Evolutionary conservation across 2,888 invertebrate genomes (phyloP).

Genomic region (Tiliacea citrago): DNA sequence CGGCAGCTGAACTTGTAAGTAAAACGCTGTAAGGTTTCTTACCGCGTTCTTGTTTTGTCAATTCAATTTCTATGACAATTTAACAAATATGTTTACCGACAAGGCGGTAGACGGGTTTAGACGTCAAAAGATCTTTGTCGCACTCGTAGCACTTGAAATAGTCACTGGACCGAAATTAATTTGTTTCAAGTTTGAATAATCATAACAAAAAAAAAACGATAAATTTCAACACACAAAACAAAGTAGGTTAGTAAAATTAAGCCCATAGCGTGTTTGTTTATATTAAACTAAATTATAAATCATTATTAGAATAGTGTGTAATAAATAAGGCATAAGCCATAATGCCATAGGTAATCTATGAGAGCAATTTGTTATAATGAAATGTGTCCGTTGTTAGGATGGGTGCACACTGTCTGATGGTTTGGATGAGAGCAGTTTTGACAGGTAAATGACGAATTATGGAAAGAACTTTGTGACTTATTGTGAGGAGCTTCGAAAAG

Average conservation of each 20-base stretch:
- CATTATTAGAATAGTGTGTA: conserved; percentile 61
- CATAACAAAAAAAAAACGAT: too few species aligned
- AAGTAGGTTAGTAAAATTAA: conserved; percentile 28
- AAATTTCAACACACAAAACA: not conserved
- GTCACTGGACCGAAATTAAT: too few species aligned
- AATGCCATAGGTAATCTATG: too few species aligned
- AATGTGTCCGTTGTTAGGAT: conserved; percentile 48
- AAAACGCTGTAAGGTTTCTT: too few species aligned
- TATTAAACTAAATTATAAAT: conserved; percentile 59
- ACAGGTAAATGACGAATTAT: not conserved
- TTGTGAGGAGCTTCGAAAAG: not conserved
- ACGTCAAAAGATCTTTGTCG: too few species aligned
- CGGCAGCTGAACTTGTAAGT: too few species aligned
- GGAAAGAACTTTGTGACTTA: not conserved
- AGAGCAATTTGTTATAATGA: conserved; percentile 57
- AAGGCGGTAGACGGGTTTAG: too few species aligned
- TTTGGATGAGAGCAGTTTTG: not conserved
- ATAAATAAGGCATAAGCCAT: conserved; percentile 46
- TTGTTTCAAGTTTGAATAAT: too few species aligned
- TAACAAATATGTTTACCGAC: too few species aligned
- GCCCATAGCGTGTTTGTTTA: conserved; percentile 56
- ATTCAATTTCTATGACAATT: too few species aligned
- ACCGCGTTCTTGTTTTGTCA: too few species aligned
- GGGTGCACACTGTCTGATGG: conserved; percentile 17
- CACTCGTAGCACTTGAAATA: too few species aligned